A percentile compares a stretch with the other conserved stretches of the same genome.
These are phyloP conservation scores for Drosophila pseudotakahashii DNA, from an alignment of 2,888 invertebrate species.

Conservation along the genomic window DNA sequence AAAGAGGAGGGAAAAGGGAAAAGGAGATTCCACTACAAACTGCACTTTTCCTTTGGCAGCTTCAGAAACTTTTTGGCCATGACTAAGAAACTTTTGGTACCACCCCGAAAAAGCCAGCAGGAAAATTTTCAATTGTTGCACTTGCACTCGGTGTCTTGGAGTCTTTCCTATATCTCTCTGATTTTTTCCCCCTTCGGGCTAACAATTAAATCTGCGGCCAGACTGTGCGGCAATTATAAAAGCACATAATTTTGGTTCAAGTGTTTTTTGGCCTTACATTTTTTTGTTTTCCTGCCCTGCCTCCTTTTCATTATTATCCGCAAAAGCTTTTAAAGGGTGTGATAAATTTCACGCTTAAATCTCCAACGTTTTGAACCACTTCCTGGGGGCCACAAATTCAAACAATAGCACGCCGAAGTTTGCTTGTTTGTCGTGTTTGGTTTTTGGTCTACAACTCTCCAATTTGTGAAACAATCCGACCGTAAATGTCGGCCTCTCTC, in stretches of 20 bases:
- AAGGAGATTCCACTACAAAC: slow-evolving; percentile 38
- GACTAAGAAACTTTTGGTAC: slow-evolving; percentile 49
- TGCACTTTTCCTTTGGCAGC: slow-evolving; percentile 53
- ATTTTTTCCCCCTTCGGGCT: neutral
- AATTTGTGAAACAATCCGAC: slow-evolving; percentile 41
- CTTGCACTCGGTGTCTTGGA: slow-evolving; percentile 9
- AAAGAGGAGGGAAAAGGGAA: neutral
- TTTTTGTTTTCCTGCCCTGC: neutral
- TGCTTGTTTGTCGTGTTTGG: slow-evolving; percentile 50
- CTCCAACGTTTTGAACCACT: slow-evolving; percentile 17
- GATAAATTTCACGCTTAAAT: slow-evolving; percentile 33
- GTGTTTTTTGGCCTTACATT: slow-evolving; percentile 12
- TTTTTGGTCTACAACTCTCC: slow-evolving; percentile 46
- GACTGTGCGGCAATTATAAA: slow-evolving; percentile 44
- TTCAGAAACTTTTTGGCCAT: slow-evolving; percentile 49
- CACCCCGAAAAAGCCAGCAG: slow-evolving; percentile 19
- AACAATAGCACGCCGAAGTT: slow-evolving; percentile 23
- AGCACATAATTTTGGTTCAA: slow-evolving; percentile 40
- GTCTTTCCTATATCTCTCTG: neutral
- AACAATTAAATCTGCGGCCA: slow-evolving; percentile 50
- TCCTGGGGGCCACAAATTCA: slow-evolving; percentile 18
- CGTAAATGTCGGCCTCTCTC: slow-evolving; percentile 21
- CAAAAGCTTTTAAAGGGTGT: slow-evolving; percentile 31
- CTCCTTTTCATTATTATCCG: neutral
- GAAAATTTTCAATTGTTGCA: slow-evolving; percentile 62